phyloP scores from a whole-genome alignment of 1,140 invertebrate species.

The Drosophila carrolli region DNA sequence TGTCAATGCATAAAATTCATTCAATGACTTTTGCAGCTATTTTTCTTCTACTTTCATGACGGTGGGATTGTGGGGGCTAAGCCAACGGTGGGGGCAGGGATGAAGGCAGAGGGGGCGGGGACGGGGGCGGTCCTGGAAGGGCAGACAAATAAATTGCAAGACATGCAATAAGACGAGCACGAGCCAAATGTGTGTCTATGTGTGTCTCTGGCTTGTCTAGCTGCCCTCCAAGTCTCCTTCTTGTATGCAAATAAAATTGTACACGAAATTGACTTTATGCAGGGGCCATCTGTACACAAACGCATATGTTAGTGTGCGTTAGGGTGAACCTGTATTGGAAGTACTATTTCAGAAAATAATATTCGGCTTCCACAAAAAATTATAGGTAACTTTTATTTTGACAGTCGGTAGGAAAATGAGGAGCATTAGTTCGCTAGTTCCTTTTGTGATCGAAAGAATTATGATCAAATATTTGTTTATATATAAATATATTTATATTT shows the following conservation, averaged over 20 bases:
- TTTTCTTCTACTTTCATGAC: slow-evolving; percentile 61
- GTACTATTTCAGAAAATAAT: neutral
- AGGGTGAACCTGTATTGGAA: slow-evolving; percentile 7
- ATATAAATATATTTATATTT: too few relatives aligned
- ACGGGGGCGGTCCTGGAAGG: slow-evolving; percentile 15
- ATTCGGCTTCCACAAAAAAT: too few relatives aligned
- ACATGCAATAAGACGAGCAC: slow-evolving; percentile 77
- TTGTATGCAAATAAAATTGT: slow-evolving; percentile 80
- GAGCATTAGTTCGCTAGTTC: too few relatives aligned
- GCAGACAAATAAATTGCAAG: slow-evolving; percentile 81
- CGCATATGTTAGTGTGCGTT: neutral
- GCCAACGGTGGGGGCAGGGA: neutral
- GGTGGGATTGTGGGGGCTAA: slow-evolving; percentile 1
- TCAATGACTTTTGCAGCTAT: slow-evolving; percentile 74
- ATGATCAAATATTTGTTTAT: too few relatives aligned
- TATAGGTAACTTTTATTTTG: too few relatives aligned
- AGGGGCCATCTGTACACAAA: slow-evolving; percentile 2
- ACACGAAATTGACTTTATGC: slow-evolving; percentile 77
- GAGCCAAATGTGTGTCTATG: slow-evolving; percentile 71
- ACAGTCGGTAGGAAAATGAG: too few relatives aligned
- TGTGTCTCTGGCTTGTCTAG: slow-evolving; percentile 61
- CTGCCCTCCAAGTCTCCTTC: slow-evolving; percentile 31
- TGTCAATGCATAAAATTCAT: slow-evolving; percentile 81
- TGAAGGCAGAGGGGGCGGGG: too few relatives aligned
- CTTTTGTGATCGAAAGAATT: too few relatives aligned